Base-by-base conservation (phyloP, 2,888 invertebrate species). In the Protophormia terraenovae region DNA sequence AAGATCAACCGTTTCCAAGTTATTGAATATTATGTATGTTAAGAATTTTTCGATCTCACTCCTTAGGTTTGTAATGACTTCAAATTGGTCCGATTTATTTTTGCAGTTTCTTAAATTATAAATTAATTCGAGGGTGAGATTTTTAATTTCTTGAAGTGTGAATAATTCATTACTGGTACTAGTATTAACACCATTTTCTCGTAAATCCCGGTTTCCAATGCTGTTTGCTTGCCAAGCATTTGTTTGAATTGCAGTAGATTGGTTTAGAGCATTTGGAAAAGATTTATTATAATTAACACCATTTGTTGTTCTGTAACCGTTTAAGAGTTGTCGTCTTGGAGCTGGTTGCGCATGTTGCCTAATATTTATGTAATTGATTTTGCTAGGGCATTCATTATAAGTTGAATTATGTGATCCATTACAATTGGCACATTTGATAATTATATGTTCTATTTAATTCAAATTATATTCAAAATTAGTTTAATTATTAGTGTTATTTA, bases 81-180 rank as follows among this genome's bases (percentile, higher is more conserved):
- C 71, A 29, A 78, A 71, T 62, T 78, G 78, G 3, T 71, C 71
- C 12, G n/a, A 6, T n/a, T 64, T 79, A 22, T 47, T 47, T 29
- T 67, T 47, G 47, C 66, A 67, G 16, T 67, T 67, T 29, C 32
- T 47, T 29, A 67, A 47, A 67, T 67, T 67, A 67, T 27, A 47
- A 38, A 67, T 67, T 67, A 47, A 29, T 27, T 67, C 45, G 47
- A 67, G 47, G 4, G 66, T 67, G 14, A 47, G 29, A 47, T 47
- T 67, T 6, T 67, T 67, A 1, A 67, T 16, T 24, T 67, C 29
- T 24, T 67, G 47, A n/a, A 67, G 29, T 10, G 66, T 38, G 16
- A 66, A 66, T 1, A 66, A 29, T 1, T 67, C 29, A 29, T 47
- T 47, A 24, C 19, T 47, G n/a, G 16, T 67, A 4, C 10, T 66